A percentile compares a stretch with the other conserved stretches of the same genome.
phyloP scores from a whole-genome alignment of 2,113 vertebrate genomes.

The Antechinus stuartii region DNA sequence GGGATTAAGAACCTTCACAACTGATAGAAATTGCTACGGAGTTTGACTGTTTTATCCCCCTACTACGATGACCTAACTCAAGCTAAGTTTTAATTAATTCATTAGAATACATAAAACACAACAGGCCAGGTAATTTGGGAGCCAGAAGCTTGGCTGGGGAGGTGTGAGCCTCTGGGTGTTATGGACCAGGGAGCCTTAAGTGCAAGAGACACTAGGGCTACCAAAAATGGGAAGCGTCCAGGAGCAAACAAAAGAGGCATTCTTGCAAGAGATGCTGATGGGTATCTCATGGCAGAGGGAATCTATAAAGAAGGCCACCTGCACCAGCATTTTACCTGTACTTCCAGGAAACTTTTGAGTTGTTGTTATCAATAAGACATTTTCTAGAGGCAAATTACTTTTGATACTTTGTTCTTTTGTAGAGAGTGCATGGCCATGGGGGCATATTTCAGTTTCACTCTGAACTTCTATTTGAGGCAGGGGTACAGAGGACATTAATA shows the following conservation, averaged over 20 bases:
- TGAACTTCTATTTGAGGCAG: slow-evolving; percentile 43
- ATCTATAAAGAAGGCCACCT: background rate
- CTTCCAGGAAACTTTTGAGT: slow-evolving; percentile 26
- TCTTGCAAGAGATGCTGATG: background rate
- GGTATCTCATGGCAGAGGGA: background rate
- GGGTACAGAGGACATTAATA: slow-evolving; percentile 13
- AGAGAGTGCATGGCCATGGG: background rate
- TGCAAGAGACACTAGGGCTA: background rate
- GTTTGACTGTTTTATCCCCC: background rate
- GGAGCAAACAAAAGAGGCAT: background rate
- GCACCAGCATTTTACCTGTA: background rate
- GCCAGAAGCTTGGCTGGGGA: background rate
- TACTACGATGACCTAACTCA: background rate
- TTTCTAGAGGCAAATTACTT: slow-evolving; percentile 54
- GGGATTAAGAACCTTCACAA: background rate
- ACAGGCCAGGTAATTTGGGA: background rate
- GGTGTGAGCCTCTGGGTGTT: background rate
- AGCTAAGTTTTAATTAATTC: background rate
- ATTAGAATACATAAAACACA: background rate
- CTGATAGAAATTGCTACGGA: background rate
- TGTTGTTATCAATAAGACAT: slow-evolving; percentile 28
- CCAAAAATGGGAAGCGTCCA: background rate
- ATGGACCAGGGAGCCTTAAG: background rate
- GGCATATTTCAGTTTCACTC: slow-evolving; percentile 25
- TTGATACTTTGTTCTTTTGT: slow-evolving; percentile 47